Evolutionary conservation across 64 coral and sea anemone species (phyloP).

Genomic region (Astreopora myriophthalma): DNA sequence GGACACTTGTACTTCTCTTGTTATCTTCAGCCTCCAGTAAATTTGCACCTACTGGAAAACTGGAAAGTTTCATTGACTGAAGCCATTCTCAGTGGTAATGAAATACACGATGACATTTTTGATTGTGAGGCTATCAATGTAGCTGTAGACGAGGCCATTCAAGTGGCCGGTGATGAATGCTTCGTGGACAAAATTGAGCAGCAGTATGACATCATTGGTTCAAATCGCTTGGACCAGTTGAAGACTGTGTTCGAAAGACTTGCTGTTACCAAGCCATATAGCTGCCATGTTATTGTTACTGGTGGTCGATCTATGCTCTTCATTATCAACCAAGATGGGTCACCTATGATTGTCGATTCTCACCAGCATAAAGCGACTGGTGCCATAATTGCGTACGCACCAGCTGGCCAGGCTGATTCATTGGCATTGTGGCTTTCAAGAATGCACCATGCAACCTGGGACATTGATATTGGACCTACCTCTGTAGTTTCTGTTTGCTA

Average conservation of each 20-base stretch:
- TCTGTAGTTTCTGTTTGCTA: neutral
- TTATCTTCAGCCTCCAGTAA: neutral
- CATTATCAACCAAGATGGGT: neutral
- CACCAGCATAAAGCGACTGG: slow-evolving; percentile 24
- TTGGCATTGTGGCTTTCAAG: slow-evolving; percentile 10
- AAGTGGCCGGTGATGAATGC: slow-evolving; percentile 18
- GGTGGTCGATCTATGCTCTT: neutral
- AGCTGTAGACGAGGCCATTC: slow-evolving; percentile 45
- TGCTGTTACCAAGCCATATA: neutral
- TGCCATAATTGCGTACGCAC: neutral
- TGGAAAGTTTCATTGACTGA: slow-evolving; percentile 10
- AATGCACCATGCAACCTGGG: slow-evolving; percentile 18
- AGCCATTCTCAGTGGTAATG: slow-evolving; percentile 63
- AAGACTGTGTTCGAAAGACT: neutral
- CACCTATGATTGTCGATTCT: slow-evolving; percentile 48
- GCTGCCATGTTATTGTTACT: slow-evolving; percentile 9
- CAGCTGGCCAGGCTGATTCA: neutral
- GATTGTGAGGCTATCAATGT: slow-evolving; percentile 55
- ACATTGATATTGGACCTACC: neutral
- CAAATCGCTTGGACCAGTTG: slow-evolving; percentile 1
- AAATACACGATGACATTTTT: slow-evolving; percentile 70
- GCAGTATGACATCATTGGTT: slow-evolving; percentile 45
- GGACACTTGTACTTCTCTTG: neutral
- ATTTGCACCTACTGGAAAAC: neutral
- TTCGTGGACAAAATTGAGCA: neutral